These are phyloP conservation scores for Labrus mixtus DNA, from an alignment of 2,113 vertebrate genomes.

Conservation along the genomic window DNA sequence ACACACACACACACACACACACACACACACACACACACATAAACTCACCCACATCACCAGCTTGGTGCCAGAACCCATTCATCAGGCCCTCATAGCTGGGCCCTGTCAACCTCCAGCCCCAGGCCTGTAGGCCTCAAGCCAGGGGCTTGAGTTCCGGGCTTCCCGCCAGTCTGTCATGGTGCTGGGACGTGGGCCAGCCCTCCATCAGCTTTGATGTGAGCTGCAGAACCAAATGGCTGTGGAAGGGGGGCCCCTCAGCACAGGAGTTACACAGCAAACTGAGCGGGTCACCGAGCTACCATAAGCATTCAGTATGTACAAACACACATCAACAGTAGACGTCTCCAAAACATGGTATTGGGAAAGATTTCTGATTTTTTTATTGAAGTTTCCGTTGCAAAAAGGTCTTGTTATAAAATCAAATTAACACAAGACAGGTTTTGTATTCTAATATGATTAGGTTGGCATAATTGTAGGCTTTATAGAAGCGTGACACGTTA, in stretches of 20 bases:
- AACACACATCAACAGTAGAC: conserved; percentile 17
- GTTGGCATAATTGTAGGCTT: conserved; percentile 90
- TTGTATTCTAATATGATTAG: conserved; percentile 90
- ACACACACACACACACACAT: conserved; percentile 27
- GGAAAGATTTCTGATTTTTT: conserved; percentile 75
- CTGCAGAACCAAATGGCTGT: conserved; percentile 91
- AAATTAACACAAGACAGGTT: conserved; percentile 89
- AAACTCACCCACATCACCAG: conserved; percentile 47
- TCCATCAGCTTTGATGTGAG: conserved; percentile 94
- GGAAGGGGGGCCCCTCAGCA: conserved; percentile 89
- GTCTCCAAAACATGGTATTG: conserved; percentile 32
- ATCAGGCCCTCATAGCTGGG: conserved; percentile 88
- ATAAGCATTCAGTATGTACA: conserved; percentile 52
- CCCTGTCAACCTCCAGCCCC: conserved; percentile 89
- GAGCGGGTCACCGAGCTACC: conserved; percentile 83
- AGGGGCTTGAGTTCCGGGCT: conserved; percentile 90
- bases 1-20: conserved; percentile 21
- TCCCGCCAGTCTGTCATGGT: conserved; percentile 93
- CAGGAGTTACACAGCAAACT: conserved; percentile 85
- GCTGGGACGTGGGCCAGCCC: conserved; percentile 91
- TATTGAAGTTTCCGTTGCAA: conserved; percentile 89
- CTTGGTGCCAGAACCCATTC: conserved; percentile 89
- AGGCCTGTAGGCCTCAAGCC: conserved; percentile 87
- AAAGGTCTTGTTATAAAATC: conserved; percentile 86
- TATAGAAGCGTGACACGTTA: conserved; percentile 91